These are phyloP conservation scores for Nycticorax nycticorax DNA, from an alignment of 2,113 vertebrate species.

Conservation along the genomic window DNA sequence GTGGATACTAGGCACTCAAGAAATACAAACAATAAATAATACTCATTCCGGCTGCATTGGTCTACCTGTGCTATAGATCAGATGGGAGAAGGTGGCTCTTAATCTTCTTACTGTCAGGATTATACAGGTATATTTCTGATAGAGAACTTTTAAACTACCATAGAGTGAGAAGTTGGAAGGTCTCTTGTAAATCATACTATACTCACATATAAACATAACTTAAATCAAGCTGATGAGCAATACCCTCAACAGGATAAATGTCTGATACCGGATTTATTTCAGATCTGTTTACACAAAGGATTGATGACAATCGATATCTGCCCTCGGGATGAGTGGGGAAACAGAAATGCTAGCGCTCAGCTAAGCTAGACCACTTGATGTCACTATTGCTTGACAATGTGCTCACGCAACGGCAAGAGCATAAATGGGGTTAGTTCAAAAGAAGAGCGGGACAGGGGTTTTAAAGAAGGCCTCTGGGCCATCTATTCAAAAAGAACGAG, in stretches of 20 bases:
- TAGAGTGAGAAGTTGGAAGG: conserved; percentile 20
- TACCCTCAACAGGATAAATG: conserved; percentile 17
- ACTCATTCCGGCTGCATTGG: neutral
- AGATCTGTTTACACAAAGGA: conserved; percentile 45
- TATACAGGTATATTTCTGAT: conserved; percentile 32
- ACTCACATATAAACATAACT: conserved; percentile 29
- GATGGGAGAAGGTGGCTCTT: neutral
- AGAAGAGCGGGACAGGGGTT: neutral
- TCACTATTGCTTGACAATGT: conserved; percentile 72
- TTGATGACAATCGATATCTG: neutral
- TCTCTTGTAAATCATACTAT: conserved; percentile 50
- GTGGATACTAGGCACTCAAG: neutral
- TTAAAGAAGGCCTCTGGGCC: conserved; percentile 27
- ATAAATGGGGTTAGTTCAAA: neutral
- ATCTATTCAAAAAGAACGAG: neutral
- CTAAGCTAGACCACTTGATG: conserved; percentile 65
- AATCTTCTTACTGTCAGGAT: conserved; percentile 25
- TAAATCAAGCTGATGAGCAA: conserved; percentile 61
- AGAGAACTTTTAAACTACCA: conserved; percentile 51
- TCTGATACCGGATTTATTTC: conserved; percentile 46
- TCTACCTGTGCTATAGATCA: conserved; percentile 12
- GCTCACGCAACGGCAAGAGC: neutral
- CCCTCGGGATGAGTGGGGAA: neutral
- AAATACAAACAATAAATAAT: conserved; percentile 8
- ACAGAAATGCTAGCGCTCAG: neutral